A percentile compares a stretch with the other conserved stretches of the same genome.
phyloP scores from a whole-genome alignment of 2,113 vertebrate genomes.

The Symphodus melops region DNA sequence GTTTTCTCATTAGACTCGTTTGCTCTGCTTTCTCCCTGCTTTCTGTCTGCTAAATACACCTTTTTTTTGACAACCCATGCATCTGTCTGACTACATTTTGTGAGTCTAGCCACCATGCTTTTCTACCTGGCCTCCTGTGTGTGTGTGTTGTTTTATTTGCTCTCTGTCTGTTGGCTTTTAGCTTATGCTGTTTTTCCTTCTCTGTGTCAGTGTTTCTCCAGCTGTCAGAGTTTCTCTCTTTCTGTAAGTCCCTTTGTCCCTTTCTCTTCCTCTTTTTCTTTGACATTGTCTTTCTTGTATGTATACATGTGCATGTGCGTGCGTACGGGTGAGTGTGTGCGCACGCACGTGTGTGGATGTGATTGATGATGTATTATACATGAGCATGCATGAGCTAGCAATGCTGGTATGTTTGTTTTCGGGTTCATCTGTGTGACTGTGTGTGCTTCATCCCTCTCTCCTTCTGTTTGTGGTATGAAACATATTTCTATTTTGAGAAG shows the following conservation, averaged over 20 bases:
- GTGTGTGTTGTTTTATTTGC: slow-evolving; percentile 30
- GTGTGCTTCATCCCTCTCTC: slow-evolving; percentile 39
- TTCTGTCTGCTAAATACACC: neutral
- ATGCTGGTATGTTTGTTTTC: slow-evolving; percentile 15
- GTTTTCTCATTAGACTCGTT: slow-evolving; percentile 42
- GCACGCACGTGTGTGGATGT: neutral
- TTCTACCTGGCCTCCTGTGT: slow-evolving; percentile 12
- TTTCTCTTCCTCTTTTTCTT: slow-evolving; percentile 57
- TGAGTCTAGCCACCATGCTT: slow-evolving; percentile 14
- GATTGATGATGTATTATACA: slow-evolving; percentile 24
- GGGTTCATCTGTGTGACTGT: slow-evolving; percentile 21
- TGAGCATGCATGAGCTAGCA: slow-evolving; percentile 40
- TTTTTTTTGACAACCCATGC: neutral
- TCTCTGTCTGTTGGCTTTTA: slow-evolving; percentile 48
- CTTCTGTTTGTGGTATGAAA: slow-evolving; percentile 54
- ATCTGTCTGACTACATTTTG: slow-evolving; percentile 9
- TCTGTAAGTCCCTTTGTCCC: slow-evolving; percentile 76
- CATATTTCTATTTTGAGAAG: slow-evolving; percentile 47
- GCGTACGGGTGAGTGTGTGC: neutral
- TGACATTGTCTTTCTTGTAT: slow-evolving; percentile 10
- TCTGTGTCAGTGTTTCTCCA: slow-evolving; percentile 77
- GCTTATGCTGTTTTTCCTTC: slow-evolving; percentile 69
- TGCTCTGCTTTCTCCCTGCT: slow-evolving; percentile 7
- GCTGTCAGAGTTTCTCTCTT: slow-evolving; percentile 82
- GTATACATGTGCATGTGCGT: slow-evolving; percentile 4